A percentile compares a stretch with the other conserved stretches of the same genome.
Conservation (phyloP, 2,113 vertebrate species). For the human region DNA sequence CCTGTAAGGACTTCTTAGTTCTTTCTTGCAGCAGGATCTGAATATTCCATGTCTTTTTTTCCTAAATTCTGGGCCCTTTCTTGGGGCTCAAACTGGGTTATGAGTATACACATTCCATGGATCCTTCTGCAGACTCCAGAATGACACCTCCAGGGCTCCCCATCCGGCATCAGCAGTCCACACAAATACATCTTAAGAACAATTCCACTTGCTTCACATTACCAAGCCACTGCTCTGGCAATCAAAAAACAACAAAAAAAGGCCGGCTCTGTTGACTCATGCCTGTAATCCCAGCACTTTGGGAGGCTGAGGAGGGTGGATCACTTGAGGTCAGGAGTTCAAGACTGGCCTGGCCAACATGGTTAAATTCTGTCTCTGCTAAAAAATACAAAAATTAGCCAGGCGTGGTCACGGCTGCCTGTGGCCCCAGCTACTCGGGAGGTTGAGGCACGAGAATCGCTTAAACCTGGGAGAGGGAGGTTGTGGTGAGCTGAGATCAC, state of each 20-base stretch:
- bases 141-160: background rate
- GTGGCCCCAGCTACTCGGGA: no score
- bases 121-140: background rate
- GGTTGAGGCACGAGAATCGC: no score
- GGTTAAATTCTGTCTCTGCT: no score
- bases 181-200: background rate
- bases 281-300: no score
- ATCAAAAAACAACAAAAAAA: background rate
- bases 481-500: no score
- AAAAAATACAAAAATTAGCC: no score
- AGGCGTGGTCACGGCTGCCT: no score
- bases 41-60: background rate
- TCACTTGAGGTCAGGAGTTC: no score
- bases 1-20: background rate
- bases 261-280: accelerated
- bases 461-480: no score
- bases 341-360: no score
- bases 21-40: background rate
- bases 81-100: background rate
- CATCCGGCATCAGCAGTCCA: background rate
- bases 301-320: no score
- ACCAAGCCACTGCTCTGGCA: background rate
- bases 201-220: background rate
- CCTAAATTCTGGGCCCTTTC: background rate
- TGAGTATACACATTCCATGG: background rate